phyloP scores from a whole-genome alignment of 2,113 vertebrate species.

The Percina caprodes region DNA sequence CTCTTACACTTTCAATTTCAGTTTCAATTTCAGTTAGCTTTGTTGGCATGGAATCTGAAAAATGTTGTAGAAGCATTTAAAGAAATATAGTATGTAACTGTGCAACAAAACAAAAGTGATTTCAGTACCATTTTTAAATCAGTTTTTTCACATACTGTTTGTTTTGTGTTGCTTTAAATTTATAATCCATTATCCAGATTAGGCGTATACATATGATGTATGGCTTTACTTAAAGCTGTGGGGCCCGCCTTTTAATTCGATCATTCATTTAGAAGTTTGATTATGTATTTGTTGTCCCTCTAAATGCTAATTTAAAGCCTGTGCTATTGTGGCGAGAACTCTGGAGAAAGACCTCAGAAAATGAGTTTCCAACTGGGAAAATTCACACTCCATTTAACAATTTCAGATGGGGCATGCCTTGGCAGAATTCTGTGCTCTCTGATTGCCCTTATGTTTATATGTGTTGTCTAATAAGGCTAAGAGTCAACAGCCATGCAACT shows the following conservation, averaged over 20 bases:
- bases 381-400: too few species aligned
- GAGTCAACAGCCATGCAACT: not conserved
- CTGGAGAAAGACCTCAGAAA: too few species aligned
- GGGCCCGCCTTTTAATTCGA: not conserved
- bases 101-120: not conserved
- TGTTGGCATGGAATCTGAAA: not conserved
- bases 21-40: not conserved
- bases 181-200: not conserved
- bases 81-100: not conserved
- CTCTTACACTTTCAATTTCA: slow-evolving; percentile 2
- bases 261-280: not conserved
- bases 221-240: not conserved
- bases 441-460: not conserved
- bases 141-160: too few species aligned
- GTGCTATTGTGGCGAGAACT: not conserved
- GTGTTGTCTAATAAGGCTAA: not conserved
- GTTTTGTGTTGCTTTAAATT: not conserved
- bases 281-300: not conserved
- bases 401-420: too few species aligned
- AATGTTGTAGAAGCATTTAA: not conserved
- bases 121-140: not conserved
- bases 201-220: not conserved
- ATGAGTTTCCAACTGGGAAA: too few species aligned
- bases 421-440: too few species aligned
- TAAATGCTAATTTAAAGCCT: slow-evolving; percentile 1